Evolutionary conservation across 2,888 invertebrate genomes (phyloP).

Genomic region (Apomyelois bistriatella): DNA sequence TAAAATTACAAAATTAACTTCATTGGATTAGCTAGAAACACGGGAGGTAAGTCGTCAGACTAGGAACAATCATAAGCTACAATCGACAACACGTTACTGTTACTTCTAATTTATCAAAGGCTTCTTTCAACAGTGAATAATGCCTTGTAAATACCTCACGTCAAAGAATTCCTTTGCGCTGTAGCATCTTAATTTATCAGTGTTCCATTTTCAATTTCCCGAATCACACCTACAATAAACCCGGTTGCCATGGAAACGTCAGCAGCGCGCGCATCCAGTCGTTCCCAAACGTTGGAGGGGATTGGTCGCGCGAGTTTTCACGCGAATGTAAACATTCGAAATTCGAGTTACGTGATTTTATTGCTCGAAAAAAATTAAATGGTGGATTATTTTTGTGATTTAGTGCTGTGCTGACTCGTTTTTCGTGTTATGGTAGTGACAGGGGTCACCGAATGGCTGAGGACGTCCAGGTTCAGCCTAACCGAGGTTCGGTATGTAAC

Average conservation of each 20-base stretch:
- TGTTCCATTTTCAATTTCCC: constrained; percentile 17
- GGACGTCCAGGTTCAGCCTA: constrained; percentile 44
- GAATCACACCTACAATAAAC: constrained; percentile 18
- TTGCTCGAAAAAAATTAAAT: constrained; percentile 12
- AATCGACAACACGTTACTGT: too few species aligned
- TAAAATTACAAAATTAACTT: too few species aligned
- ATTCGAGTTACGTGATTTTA: constrained; percentile 22
- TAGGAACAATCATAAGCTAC: too few species aligned
- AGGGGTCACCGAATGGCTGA: constrained; percentile 48
- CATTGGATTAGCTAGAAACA: too few species aligned
- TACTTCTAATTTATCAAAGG: too few species aligned
- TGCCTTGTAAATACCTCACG: not conserved
- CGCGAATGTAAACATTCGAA: constrained; percentile 39
- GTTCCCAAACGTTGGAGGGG: constrained; percentile 36
- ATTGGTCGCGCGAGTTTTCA: constrained; percentile 45
- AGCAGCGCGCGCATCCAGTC: constrained; percentile 74
- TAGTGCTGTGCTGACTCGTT: not conserved
- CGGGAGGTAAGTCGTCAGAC: too few species aligned
- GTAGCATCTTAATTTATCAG: constrained; percentile 10
- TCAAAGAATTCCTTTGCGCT: not conserved
- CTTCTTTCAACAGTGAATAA: too few species aligned
- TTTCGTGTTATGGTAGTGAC: constrained; percentile 31
- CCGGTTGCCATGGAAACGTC: constrained; percentile 55
- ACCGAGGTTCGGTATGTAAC: constrained; percentile 57
- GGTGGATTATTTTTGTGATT: not conserved